These are phyloP conservation scores for Harpalus rufipes DNA, from an alignment of 2,888 invertebrate genomes.

Conservation along the genomic window DNA sequence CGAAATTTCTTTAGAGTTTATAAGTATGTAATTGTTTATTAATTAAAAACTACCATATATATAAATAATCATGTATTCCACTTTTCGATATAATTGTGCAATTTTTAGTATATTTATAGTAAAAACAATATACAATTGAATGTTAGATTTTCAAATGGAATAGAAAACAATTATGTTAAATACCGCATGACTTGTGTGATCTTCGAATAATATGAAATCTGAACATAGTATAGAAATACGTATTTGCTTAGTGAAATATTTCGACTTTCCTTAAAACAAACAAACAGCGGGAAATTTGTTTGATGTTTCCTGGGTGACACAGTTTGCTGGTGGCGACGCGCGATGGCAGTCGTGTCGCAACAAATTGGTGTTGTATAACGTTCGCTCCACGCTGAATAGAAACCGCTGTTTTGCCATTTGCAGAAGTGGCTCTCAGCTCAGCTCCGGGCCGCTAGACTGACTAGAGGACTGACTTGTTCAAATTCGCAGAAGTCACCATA, in stretches of 20 bases:
- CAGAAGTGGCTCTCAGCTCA: conserved; percentile 47
- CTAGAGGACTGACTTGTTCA: conserved; percentile 36
- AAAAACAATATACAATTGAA: too few species aligned
- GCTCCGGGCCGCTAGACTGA: neutral
- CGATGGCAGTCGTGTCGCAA: conserved; percentile 46
- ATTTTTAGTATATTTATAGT: too few species aligned
- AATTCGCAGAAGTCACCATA: conserved; percentile 61
- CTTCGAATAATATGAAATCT: neutral
- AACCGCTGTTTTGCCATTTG: conserved; percentile 63
- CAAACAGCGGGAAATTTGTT: conserved; percentile 32
- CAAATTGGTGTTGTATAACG: conserved; percentile 65
- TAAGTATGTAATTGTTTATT: too few species aligned
- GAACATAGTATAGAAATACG: neutral
- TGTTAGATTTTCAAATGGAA: too few species aligned
- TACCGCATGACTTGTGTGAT: too few species aligned
- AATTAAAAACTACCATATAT: too few species aligned
- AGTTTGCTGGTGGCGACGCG: conserved; percentile 51
- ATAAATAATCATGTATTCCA: too few species aligned
- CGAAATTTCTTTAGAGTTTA: too few species aligned
- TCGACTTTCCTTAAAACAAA: conserved; percentile 47
- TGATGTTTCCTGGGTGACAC: conserved; percentile 60
- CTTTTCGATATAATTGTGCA: too few species aligned
- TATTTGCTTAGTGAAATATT: conserved; percentile 48
- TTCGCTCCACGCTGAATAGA: conserved; percentile 45
- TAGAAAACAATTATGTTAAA: too few species aligned